phyloP scores from a whole-genome alignment of 2,113 vertebrate genomes.

The Ptilorrhoa leucosticta region DNA sequence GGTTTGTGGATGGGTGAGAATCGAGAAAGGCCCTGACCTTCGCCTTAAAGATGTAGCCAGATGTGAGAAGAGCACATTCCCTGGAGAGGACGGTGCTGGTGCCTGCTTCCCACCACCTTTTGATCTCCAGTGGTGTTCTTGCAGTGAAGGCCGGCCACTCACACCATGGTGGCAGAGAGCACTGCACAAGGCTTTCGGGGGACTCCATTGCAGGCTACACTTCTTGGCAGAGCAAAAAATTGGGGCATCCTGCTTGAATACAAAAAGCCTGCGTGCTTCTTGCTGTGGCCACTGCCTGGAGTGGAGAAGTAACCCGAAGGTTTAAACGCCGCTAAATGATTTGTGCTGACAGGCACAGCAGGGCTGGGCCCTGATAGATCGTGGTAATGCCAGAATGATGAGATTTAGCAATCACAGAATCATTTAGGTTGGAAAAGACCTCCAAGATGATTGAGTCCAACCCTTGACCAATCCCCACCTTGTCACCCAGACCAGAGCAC shows the following conservation, averaged over 20 bases:
- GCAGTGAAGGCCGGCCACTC: background rate
- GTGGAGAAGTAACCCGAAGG: background rate
- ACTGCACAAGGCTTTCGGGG: rapidly evolving
- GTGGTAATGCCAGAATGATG: rapidly evolving
- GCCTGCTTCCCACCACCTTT: background rate
- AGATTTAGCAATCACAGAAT: too few species aligned
- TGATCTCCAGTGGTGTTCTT: background rate
- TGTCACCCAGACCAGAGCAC: background rate
- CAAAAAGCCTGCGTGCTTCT: rapidly evolving
- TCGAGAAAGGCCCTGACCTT: rapidly evolving
- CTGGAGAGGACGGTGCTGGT: background rate
- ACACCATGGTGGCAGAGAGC: background rate
- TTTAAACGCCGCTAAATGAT: rapidly evolving
- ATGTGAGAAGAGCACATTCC: background rate
- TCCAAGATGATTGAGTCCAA: background rate
- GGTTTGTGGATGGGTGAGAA: background rate
- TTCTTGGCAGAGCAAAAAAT: background rate
- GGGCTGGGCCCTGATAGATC: background rate
- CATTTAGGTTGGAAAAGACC: background rate
- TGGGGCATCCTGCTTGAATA: too few species aligned
- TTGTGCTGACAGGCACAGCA: too few species aligned
- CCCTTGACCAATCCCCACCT: rapidly evolving
- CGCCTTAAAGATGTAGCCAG: background rate
- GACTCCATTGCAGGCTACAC: too few species aligned
- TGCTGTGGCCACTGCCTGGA: background rate